These are phyloP conservation scores for Diarsia dahlii DNA, from an alignment of 2,888 invertebrate species.

Conservation along the genomic window DNA sequence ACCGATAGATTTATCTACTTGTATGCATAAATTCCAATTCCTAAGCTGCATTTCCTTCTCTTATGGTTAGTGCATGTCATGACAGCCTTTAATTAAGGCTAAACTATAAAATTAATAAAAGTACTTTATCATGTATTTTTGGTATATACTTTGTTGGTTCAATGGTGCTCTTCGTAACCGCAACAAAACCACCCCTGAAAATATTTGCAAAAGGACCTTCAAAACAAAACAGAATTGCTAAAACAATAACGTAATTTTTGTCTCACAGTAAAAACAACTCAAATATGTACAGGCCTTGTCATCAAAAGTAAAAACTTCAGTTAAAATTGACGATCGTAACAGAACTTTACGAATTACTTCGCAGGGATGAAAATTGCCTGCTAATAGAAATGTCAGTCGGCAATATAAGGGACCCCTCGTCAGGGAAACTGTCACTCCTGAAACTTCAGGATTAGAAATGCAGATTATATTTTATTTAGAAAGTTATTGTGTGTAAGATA, in stretches of 20 bases:
- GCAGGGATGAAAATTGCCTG: conserved; percentile 60
- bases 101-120: too few relatives aligned
- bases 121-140: too few relatives aligned
- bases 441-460: conserved; percentile 63
- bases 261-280: conserved; percentile 6
- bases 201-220: not conserved
- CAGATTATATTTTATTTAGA: conserved; percentile 65
- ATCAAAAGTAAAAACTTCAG: conserved; percentile 53
- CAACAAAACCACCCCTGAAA: not conserved
- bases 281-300: conserved; percentile 26
- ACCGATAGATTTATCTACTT: not conserved
- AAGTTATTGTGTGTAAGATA: conserved; percentile 57
- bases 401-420: conserved; percentile 58
- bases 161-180: not conserved
- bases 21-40: not conserved
- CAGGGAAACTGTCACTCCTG: conserved; percentile 59
- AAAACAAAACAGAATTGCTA: conserved; percentile 2
- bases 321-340: conserved; percentile 46
- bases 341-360: conserved; percentile 55
- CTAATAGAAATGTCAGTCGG: conserved; percentile 67
- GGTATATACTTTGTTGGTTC: not conserved
- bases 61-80: too few relatives aligned
- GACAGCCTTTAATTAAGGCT: too few relatives aligned
- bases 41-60: too few relatives aligned
- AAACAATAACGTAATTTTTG: conserved; percentile 6